A percentile compares a stretch with the other conserved stretches of the same genome.
Conservation (phyloP, 2,797 vertebrate genomes). For the Microctenopoma steveboyesi region DNA sequence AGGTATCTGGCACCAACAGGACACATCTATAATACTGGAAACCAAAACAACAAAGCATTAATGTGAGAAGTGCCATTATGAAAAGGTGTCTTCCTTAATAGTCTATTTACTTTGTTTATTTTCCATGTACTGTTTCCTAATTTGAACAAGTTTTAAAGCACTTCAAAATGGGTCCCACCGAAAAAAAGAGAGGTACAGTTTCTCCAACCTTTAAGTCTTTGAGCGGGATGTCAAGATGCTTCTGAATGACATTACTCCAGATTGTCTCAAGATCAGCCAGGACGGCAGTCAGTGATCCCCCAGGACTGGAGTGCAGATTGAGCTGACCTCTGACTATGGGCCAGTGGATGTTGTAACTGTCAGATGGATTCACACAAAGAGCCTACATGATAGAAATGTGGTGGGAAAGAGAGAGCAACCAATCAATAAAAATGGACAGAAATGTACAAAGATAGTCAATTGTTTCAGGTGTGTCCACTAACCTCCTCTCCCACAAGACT, state of each 20-base stretch:
- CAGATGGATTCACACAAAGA: slow-evolving; percentile 90
- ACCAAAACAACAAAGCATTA: slow-evolving; percentile 17
- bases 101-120: no score
- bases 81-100: no score
- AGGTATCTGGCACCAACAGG: slow-evolving; percentile 95
- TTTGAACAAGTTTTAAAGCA: neutral
- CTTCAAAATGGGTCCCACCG: neutral
- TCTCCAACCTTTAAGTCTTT: slow-evolving; percentile 95
- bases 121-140: neutral
- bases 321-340: slow-evolving; percentile 92
- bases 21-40: slow-evolving; percentile 97
- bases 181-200: neutral
- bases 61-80: neutral
- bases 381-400: slow-evolving; percentile 80
- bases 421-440: neutral
- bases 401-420: slow-evolving; percentile 4
- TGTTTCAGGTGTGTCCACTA: slow-evolving; percentile 20
- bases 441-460: neutral
- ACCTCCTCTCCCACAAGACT: slow-evolving; percentile 97
- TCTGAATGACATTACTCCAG: slow-evolving; percentile 94
- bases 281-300: slow-evolving; percentile 91
- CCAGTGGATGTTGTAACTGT: slow-evolving; percentile 94
- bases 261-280: slow-evolving; percentile 93
- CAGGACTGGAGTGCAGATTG: slow-evolving; percentile 89
- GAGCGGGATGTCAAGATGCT: slow-evolving; percentile 93